Evolutionary conservation across 2,888 invertebrate species (phyloP), one percentile per base, ranked within the genome.

Genomic region (Pyralis farinalis): DNA sequence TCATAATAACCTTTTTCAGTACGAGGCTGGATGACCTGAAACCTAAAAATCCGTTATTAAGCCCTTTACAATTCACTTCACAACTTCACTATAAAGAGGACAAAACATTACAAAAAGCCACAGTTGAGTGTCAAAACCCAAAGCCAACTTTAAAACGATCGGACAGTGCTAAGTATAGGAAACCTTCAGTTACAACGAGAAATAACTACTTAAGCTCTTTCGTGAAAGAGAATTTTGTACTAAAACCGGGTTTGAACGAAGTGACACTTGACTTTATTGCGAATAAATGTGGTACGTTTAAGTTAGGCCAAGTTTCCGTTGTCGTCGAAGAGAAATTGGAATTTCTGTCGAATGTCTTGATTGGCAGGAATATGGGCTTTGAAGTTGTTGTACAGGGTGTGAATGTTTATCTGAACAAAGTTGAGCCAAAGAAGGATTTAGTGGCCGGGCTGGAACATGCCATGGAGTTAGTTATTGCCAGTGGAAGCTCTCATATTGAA

Each of bases 41-140:
- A 76, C 90, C 91, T 41, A 86, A 84, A 44, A 92, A 93, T 67
- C 90, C 91, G 7, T 71, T 91, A 48, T 66, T 93, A 52, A 90
- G 90, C 47, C 90, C 91, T 37, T 73, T 94, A 51, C 90, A 92
- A 55, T 93, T 96, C 40, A 91, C 91, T 30, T 91, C 94, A 31
- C 93, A 93, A 67, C 74, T 96, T 25, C 94, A 95, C 62, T 94
- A 94, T 66, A 95, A 96, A 69, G 95, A 97, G 71, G 96, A 97
- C 70, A 94, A 93, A 62, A 93, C 93, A 16, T 78, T 97, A 4
- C 93, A 93, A 36, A 92, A 93, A 51, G 95, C 94, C 0, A 93
- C 93, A 1, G 93, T 96, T 1, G 92, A 94, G 20, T 94, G 94
- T 55, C 91, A 91, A 48, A 92, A 91, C 57, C 90, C 90, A 0